Evolutionary conservation across 2,113 vertebrate species (phyloP).

Genomic region (Elephantulus edwardii): DNA sequence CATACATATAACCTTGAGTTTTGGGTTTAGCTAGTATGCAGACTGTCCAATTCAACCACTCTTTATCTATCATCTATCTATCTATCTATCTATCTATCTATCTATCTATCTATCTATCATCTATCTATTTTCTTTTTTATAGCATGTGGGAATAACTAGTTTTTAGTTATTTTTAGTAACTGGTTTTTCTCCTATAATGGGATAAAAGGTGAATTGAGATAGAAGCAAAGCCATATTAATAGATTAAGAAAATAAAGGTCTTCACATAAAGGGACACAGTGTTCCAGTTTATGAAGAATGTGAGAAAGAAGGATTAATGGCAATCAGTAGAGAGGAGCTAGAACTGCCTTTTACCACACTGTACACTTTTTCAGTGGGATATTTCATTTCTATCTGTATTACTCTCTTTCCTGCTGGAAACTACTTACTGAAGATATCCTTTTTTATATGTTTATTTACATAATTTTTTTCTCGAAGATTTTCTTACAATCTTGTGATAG

Average conservation of each 20-base stretch:
- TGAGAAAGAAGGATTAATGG: neutral
- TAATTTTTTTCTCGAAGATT: neutral
- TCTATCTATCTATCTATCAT: too few relatives aligned
- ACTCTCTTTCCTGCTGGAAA: neutral
- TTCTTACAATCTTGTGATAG: neutral
- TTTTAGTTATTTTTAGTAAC: too few relatives aligned
- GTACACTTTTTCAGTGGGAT: neutral
- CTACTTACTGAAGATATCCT: neutral
- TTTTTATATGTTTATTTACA: neutral
- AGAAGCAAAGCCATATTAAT: neutral
- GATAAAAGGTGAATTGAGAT: neutral
- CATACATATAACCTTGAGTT: too few relatives aligned
- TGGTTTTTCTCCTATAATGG: too few relatives aligned
- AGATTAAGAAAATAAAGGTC: neutral
- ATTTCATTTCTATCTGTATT: neutral
- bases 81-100: too few relatives aligned
- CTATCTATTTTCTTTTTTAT: too few relatives aligned
- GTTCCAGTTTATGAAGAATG: neutral
- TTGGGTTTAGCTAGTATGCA: too few relatives aligned
- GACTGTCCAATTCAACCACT: too few relatives aligned
- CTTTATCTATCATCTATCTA: too few relatives aligned
- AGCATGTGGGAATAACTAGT: too few relatives aligned
- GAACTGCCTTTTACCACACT: rapidly evolving
- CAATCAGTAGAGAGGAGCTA: neutral
- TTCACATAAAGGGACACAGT: neutral